Evolutionary conservation across 2,797 vertebrate species (phyloP).

Genomic region (Aratinga solstitialis): DNA sequence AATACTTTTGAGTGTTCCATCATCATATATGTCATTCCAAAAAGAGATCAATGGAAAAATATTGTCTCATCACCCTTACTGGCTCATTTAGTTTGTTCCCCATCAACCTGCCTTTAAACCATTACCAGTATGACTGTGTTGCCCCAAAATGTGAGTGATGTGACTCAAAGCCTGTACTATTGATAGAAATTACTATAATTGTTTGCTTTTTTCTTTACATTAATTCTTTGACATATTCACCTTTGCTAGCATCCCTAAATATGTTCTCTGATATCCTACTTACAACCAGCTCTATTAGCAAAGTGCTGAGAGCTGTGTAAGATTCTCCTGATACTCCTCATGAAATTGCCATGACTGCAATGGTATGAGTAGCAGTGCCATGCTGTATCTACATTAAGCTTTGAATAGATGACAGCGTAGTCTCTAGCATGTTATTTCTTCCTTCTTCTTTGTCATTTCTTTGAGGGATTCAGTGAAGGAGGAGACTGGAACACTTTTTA

Average conservation of each 20-base stretch:
- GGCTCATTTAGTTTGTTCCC: background rate
- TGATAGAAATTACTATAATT: background rate
- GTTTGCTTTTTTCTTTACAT: background rate
- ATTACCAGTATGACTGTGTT: background rate
- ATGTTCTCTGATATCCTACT: background rate
- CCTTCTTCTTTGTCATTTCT: background rate
- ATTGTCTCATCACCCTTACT: background rate
- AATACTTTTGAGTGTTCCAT: background rate
- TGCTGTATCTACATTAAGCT: background rate
- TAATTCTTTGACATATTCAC: background rate
- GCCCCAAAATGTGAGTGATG: background rate
- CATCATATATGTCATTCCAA: background rate
- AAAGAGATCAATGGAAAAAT: background rate
- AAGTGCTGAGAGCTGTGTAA: background rate
- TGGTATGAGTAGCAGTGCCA: background rate
- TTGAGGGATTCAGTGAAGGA: background rate
- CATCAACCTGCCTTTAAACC: background rate
- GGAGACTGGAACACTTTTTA: background rate
- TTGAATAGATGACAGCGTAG: background rate
- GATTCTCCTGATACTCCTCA: background rate
- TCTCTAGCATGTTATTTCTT: background rate
- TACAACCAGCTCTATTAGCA: background rate
- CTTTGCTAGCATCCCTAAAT: background rate
- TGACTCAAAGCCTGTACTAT: background rate
- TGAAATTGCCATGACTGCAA: background rate